Evolutionary conservation across 2,888 invertebrate species (phyloP).

Genomic region (Cephus runcator): DNA sequence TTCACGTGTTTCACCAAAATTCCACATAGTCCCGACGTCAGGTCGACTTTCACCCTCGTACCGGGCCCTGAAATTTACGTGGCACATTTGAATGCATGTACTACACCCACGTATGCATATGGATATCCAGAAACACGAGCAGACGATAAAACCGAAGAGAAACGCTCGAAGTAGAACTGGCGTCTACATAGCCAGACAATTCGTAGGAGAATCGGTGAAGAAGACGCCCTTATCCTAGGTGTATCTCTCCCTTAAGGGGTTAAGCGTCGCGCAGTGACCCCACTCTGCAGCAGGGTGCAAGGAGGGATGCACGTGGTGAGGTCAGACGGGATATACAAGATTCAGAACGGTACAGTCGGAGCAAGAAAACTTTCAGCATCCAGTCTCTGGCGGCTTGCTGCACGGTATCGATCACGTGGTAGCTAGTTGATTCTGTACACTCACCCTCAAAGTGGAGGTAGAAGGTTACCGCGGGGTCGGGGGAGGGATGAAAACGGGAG

Average conservation of each 20-base stretch:
- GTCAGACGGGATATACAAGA: slow-evolving; percentile 5
- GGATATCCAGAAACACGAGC: background rate
- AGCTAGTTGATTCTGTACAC: slow-evolving; percentile 19
- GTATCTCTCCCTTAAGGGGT: slow-evolving; percentile 3
- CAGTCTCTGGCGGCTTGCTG: slow-evolving; percentile 7
- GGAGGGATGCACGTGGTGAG: slow-evolving; percentile 4
- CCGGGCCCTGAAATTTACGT: background rate
- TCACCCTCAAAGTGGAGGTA: background rate
- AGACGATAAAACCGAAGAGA: background rate
- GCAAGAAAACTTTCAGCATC: slow-evolving; percentile 6
- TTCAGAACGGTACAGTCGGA: slow-evolving; percentile 7
- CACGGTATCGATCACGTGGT: slow-evolving; percentile 34
- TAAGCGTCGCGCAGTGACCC: slow-evolving; percentile 5
- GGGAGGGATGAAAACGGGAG: background rate
- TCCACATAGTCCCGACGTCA: background rate
- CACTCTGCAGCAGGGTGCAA: background rate
- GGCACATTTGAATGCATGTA: background rate
- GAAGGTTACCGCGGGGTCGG: background rate
- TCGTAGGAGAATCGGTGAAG: background rate
- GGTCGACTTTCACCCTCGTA: background rate
- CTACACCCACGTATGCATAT: background rate
- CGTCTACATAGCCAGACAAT: background rate
- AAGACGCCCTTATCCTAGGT: background rate
- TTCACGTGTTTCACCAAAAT: background rate
- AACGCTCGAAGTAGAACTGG: background rate